Evolutionary conservation across 2,888 invertebrate genomes (phyloP), one percentile per base, ranked within the genome.

Genomic region (Incurvaria masculella): DNA sequence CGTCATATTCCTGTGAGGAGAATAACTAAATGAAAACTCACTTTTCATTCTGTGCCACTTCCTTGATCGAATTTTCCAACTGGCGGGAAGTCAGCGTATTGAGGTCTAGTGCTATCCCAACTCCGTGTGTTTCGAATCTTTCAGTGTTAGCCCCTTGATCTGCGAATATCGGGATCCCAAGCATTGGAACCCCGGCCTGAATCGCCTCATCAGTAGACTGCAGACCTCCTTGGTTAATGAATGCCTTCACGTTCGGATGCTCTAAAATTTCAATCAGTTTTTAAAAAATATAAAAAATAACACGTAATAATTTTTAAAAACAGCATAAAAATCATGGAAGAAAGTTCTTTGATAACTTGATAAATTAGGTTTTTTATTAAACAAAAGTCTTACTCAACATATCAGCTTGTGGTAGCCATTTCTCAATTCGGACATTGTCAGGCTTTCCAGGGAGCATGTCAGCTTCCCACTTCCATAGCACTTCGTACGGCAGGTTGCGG

Each of bases 391-490:
- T 53, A 66, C 72, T 66, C 2, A 76, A 52, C 11, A 76, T 51
- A 56, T 72, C 72, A 10, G 68, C 62, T 46, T 80, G 80, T 0
- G 78, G 75, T 19, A 78, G 56, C 79, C 80, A 80, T 51, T 72
- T 72, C 1, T 59, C 60, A 38, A 72, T 58, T 45, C 56, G 68
- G 0, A 78, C 65, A 49, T 79, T 78, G 3, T 57, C 49, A 0
- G 72, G 61, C 11, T 55, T 44, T 42, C 56, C 56, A 1, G 64
- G 63, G 41, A 75, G 50, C n/a, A 56, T 59, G 20, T 72, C 70
- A 2, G 55, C 58, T 47, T 68, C 65, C 68, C 68, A 76, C 55
- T 75, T 78, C 69, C 71, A 71, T 3, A 80, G 51, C 5, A 79
- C 64, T 40, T 68, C 64, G 51, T 74, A 74, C 2, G 66, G 68